These are phyloP conservation scores for Dipus sagitta DNA, from an alignment of 2,797 vertebrate genomes.

Conservation along the genomic window DNA sequence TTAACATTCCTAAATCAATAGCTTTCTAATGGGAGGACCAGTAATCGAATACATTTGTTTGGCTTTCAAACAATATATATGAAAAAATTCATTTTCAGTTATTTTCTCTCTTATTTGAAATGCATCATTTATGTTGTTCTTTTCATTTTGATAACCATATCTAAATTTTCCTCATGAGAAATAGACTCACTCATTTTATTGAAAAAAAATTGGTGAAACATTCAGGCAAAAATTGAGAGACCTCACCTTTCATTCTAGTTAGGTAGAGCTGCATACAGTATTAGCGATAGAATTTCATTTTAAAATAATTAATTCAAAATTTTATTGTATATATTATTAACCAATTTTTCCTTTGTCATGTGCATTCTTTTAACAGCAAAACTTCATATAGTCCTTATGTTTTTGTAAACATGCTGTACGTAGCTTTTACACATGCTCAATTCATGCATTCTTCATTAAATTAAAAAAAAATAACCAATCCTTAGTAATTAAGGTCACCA, in stretches of 20 bases:
- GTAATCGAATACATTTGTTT: background rate
- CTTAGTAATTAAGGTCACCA: background rate
- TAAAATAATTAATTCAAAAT: background rate
- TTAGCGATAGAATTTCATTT: background rate
- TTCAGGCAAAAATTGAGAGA: background rate
- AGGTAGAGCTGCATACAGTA: background rate
- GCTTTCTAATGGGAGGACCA: background rate
- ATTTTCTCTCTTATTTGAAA: conserved; percentile 10
- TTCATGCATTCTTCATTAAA: background rate
- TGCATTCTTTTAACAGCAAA: background rate
- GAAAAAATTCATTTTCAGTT: background rate
- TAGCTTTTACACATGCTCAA: background rate
- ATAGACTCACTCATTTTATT: background rate
- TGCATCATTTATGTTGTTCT: background rate
- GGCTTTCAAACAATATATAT: background rate
- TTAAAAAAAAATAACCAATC: background rate
- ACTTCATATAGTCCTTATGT: background rate
- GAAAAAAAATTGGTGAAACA: background rate
- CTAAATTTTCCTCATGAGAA: conserved; percentile 35
- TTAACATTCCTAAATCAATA: background rate
- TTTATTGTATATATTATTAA: background rate
- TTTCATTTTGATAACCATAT: conserved; percentile 36
- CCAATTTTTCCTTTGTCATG: background rate
- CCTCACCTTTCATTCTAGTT: background rate
- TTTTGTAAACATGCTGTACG: background rate